These are phyloP conservation scores for Trachymyrmex cornetzi DNA, from an alignment of 1,140 invertebrate genomes.

Conservation along the genomic window DNA sequence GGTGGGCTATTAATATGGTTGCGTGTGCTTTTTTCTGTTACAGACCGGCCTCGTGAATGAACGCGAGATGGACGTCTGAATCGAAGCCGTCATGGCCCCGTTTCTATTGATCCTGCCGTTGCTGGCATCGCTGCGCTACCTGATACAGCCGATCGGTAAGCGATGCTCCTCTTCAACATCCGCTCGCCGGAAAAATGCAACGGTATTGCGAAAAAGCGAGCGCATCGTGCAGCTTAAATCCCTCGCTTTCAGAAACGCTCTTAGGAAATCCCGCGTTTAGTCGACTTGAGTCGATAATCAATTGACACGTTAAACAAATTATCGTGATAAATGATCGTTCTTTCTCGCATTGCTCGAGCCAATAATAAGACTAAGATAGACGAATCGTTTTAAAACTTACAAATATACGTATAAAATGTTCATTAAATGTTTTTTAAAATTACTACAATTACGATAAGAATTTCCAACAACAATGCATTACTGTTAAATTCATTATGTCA, in stretches of 20 bases:
- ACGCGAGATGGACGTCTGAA: slow-evolving; percentile 71
- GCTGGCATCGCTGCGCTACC: slow-evolving; percentile 62
- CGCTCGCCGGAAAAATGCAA: slow-evolving; percentile 41
- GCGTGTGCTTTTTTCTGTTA: slow-evolving; percentile 62
- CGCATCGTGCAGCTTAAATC: slow-evolving; percentile 17
- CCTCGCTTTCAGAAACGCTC: slow-evolving; percentile 22
- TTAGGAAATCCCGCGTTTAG: neutral
- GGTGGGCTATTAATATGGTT: slow-evolving; percentile 47
- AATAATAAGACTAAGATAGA: neutral
- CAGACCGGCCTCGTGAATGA: slow-evolving; percentile 64
- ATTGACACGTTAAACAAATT: slow-evolving; percentile 63
- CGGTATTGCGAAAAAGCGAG: neutral
- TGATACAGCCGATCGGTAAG: slow-evolving; percentile 68
- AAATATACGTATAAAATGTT: neutral
- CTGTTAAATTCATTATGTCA: too few relatives aligned
- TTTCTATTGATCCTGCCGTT: slow-evolving; percentile 68
- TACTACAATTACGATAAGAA: neutral
- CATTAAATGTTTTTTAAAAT: neutral
- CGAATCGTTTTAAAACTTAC: neutral
- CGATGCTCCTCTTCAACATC: slow-evolving; percentile 45
- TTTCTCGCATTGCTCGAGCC: neutral
- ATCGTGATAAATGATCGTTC: slow-evolving; percentile 42
- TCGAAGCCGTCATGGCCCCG: slow-evolving; percentile 60
- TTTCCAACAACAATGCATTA: neutral
- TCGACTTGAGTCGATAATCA: slow-evolving; percentile 52